A percentile compares a stretch with the other conserved stretches of the same genome.
phyloP scores from a whole-genome alignment of 1,140 invertebrate species.

The Drosophila sturtevanti region DNA sequence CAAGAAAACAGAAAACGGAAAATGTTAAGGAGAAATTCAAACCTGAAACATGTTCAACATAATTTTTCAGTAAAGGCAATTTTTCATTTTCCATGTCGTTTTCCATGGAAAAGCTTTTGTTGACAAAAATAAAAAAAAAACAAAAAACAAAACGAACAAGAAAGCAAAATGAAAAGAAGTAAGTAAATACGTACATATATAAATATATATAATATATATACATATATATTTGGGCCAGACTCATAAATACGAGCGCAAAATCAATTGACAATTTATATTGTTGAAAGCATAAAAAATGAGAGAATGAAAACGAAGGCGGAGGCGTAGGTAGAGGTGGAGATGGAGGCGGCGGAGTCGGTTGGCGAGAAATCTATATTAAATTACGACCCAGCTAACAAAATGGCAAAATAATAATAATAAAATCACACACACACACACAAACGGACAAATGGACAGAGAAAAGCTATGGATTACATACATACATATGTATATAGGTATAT shows the following conservation, averaged over 20 bases:
- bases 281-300: conserved; percentile 67
- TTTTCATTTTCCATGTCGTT: conserved; percentile 39
- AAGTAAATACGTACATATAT: conserved; percentile 18
- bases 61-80: conserved; percentile 19
- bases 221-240: conserved; percentile 41
- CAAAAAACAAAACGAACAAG: conserved; percentile 38
- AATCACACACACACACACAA: conserved; percentile 19
- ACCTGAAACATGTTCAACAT: conserved; percentile 15
- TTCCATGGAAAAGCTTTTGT: conserved; percentile 28
- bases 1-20: conserved; percentile 17
- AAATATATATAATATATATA: not conserved
- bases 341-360: not conserved
- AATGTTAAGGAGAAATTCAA: conserved; percentile 16
- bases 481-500: not conserved
- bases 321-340: not conserved
- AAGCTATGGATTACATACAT: not conserved
- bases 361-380: conserved; percentile 73
- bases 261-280: conserved; percentile 80
- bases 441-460: not conserved
- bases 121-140: conserved; percentile 14
- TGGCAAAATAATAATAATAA: conserved; percentile 75
- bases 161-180: conserved; percentile 40
- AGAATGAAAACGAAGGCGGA: not conserved
- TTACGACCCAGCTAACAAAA: conserved; percentile 69
- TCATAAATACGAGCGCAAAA: conserved; percentile 75